phyloP scores from a whole-genome alignment of 2,797 vertebrate genomes.

The Spondyliosoma cantharus region DNA sequence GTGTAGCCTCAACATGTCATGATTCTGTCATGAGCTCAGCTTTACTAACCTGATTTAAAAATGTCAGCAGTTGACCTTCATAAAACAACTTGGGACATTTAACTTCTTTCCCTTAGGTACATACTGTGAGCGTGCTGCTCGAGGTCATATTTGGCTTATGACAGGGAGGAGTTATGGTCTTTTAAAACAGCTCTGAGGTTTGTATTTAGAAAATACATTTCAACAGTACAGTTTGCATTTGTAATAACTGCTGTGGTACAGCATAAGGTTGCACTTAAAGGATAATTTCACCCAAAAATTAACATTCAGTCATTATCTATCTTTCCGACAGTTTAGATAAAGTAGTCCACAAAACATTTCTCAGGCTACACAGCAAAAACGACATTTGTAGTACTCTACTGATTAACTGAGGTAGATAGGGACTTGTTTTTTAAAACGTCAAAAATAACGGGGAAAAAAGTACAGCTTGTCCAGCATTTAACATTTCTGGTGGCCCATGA shows the following conservation, averaged over 20 bases:
- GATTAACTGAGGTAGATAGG: no score
- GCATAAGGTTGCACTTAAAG: background rate
- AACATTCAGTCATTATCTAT: no score
- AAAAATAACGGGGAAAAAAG: no score
- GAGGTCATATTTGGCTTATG: constrained; percentile 58
- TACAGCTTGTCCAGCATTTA: no score
- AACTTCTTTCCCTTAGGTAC: constrained; percentile 51
- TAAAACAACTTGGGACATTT: constrained; percentile 67
- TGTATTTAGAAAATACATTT: background rate
- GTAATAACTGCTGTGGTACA: background rate
- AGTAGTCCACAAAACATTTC: no score
- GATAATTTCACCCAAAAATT: no score
- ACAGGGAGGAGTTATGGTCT: constrained; percentile 4
- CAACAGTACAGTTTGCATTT: background rate
- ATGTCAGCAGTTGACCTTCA: constrained; percentile 79
- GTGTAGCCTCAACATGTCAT: constrained; percentile 69
- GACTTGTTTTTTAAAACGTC: no score
- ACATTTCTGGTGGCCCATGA: no score
- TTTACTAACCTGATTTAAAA: constrained; percentile 69
- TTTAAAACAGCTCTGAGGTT: constrained; percentile 10
- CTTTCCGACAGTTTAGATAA: no score
- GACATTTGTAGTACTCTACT: no score
- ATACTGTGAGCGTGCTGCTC: constrained; percentile 14
- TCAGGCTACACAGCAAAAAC: no score
- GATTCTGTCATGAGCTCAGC: constrained; percentile 68